These are phyloP conservation scores for Zele albiditarsus DNA, from an alignment of 2,888 invertebrate genomes.

Conservation along the genomic window DNA sequence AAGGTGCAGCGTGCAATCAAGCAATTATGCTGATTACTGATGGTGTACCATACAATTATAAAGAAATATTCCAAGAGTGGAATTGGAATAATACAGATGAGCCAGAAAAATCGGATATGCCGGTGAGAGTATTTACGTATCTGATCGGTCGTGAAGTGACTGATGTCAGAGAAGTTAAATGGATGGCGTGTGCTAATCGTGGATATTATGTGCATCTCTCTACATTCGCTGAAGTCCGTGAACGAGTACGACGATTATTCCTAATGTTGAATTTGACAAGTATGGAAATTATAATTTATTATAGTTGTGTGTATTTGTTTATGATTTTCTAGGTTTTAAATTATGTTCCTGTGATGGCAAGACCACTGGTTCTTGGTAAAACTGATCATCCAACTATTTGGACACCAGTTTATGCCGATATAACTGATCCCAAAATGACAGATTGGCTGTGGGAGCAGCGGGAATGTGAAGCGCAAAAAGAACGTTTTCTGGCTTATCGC, in stretches of 20 bases:
- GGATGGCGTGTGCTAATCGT: conserved; percentile 99
- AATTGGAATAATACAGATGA: conserved; percentile 85
- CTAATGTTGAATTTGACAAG: not conserved
- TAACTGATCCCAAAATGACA: conserved; percentile 92
- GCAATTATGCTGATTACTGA: conserved; percentile 99
- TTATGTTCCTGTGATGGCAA: conserved; percentile 97
- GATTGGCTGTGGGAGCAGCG: conserved; percentile 92
- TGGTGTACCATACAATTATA: conserved; percentile 95
- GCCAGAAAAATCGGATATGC: conserved; percentile 75
- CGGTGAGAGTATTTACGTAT: conserved; percentile 97
- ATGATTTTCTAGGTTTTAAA: conserved; percentile 77
- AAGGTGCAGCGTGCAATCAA: conserved; percentile 86
- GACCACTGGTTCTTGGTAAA: conserved; percentile 92
- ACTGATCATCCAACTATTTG: conserved; percentile 93
- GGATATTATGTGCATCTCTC: conserved; percentile 97
- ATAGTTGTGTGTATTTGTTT: not conserved
- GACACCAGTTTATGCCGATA: conserved; percentile 97
- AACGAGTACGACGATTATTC: conserved; percentile 79
- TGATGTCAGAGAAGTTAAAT: conserved; percentile 93
- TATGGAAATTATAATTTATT: not conserved
- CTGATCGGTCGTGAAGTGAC: conserved; percentile 92
- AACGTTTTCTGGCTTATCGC: conserved; percentile 81
- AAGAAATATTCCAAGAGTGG: conserved; percentile 91
- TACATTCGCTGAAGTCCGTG: conserved; percentile 96
- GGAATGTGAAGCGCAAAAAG: conserved; percentile 86